Evolutionary conservation across 2,113 vertebrate genomes (phyloP), one percentile per base, ranked within the genome.

Genomic region (Lepus europaeus): DNA sequence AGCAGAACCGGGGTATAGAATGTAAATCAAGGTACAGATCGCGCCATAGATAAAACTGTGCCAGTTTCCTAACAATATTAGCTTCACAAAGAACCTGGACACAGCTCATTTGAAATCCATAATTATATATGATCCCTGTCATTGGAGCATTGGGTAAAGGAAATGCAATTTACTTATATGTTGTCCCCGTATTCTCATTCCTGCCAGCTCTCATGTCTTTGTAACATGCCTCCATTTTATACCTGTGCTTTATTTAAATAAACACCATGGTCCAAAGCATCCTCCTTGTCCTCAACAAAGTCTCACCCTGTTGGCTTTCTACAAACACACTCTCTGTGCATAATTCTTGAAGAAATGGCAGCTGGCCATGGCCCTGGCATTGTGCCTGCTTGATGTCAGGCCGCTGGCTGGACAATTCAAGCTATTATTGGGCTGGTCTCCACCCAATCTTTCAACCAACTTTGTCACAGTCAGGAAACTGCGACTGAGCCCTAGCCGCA

Each of bases 401-500:
- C 82, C 94, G 25, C 33, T 69, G 69, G 72, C 20, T 68, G 82
- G 76, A 95, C 78, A 84, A 36, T 39, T 49, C 66, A 97, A 53
- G 56, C 72, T 96, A n/a, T 96, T 87, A n/a, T 79, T 74, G 45
- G 45, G 23, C 31, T 91, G 13, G 45, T 89, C 79, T 94, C 4
- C 19, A 4, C 85, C 39, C 1, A 0, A 5, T 70, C 70, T 3
- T 36, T 53, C 69, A 93, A 25, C 0, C 0, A 5, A 4, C 87
- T 90, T 91, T 95, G 76, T 97, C 93, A 76, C 27, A 82, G 92
- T 78, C 1, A 2, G 69, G 87, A 95, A 81, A 93, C 10, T 33
- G 36, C 2, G 8, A 56, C 53, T 87, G 61, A 87, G 20, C 56
- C n/a, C 68, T n/a, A 91, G 78, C 83, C 93, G 89, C 63, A 1